These are phyloP conservation scores for Mareca penelope DNA, from an alignment of 2,797 vertebrate species.

Conservation along the genomic window DNA sequence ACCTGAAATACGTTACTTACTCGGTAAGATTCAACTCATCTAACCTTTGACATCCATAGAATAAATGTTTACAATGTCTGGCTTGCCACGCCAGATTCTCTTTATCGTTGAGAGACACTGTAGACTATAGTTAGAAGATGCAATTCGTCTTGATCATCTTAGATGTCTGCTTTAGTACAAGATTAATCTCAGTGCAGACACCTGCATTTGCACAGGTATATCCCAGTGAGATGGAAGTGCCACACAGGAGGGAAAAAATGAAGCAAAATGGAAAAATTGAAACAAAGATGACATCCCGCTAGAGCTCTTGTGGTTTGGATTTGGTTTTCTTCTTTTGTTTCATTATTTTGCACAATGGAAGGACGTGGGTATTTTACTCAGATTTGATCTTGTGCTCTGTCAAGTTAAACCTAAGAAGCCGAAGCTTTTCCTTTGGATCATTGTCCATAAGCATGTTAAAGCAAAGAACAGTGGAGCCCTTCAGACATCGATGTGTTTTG, in stretches of 20 bases:
- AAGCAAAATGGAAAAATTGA: not conserved
- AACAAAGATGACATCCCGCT: not conserved
- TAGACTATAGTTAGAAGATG: not conserved
- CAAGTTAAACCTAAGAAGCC: not conserved
- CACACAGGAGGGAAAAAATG: not conserved
- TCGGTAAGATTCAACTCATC: not conserved
- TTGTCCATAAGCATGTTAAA: not conserved
- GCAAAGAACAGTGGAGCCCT: not conserved
- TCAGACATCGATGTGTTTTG: rapidly evolving
- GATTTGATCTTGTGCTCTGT: not conserved
- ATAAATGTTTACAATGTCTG: not conserved
- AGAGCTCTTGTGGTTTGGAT: not conserved
- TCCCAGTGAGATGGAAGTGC: not conserved
- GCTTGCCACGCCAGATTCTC: not conserved
- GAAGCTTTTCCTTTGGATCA: not conserved
- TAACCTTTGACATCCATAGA: not conserved
- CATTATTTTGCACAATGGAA: not conserved
- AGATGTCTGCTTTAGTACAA: not conserved
- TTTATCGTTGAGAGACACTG: not conserved
- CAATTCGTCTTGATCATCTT: not conserved
- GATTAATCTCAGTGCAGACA: not conserved
- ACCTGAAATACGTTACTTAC: not conserved
- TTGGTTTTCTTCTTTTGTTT: not conserved
- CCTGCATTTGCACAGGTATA: not conserved
- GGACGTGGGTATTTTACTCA: not conserved